Evolutionary conservation across 2,113 vertebrate genomes (phyloP), one percentile per base, ranked within the genome.

Genomic region (Psittacula cyanocephala): DNA sequence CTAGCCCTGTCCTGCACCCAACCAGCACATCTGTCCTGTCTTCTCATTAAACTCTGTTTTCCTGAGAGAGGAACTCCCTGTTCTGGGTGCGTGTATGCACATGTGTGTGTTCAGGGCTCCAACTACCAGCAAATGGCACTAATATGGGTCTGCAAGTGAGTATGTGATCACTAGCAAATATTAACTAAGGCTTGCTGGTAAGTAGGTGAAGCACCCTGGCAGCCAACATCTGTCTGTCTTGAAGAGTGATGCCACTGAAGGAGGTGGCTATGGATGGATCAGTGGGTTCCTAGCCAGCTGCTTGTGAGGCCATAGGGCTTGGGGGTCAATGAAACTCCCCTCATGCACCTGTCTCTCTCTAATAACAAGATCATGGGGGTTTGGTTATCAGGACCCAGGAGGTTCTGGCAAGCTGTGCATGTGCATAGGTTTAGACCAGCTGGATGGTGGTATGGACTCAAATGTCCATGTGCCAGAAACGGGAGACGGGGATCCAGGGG

Each of bases 311-410:
- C 3, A 2, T 37, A 57, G 52, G 35, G 13, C 14, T 28, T 63
- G 13, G 25, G 15, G 10, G 9, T 76, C 3, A 0, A 25, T 19
- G n/a, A 72, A 12, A 35, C 4, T 12, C 31, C 3, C 6, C 11
- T 39, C 2, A 2, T 47, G 9, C 46, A 10, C 39, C 27, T 33
- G 4, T 25, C 3, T 59, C 43, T 52, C 65, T 63, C n/a, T n/a
- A 44, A 47, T 23, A 16, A 37, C 24, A 50, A 74, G 37, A 33
- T 16, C 19, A 25, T 4, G 5, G 10, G 41, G 8, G 55, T 7
- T 6, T 29, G 24, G 19, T 55, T 47, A 41, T 47, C 55, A 65
- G 12, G 10, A 65, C 20, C 3, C 49, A 24, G 6, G 25, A 7
- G 11, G 9, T 46, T 33, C 44, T 76, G 25, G 44, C 13, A 80